phyloP scores from a whole-genome alignment of 2,113 vertebrate species.

The Melospiza georgiana region DNA sequence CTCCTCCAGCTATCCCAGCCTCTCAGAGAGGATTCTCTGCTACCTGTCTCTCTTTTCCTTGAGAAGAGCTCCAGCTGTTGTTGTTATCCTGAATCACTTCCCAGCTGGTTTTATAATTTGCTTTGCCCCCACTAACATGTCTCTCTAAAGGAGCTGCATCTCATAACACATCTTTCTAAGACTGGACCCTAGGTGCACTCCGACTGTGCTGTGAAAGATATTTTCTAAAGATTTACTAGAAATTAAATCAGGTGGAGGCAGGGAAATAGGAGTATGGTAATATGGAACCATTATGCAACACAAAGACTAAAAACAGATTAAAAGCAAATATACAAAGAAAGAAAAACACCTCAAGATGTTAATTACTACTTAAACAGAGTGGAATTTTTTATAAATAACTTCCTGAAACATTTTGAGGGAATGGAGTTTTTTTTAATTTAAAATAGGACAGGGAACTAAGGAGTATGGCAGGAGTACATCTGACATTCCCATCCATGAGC shows the following conservation, averaged over 20 bases:
- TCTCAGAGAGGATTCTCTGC: background rate
- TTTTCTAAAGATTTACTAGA: background rate
- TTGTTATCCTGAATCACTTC: background rate
- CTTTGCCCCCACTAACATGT: background rate
- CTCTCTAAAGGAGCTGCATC: background rate
- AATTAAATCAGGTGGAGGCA: background rate
- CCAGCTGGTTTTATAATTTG: background rate
- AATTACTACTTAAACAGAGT: background rate
- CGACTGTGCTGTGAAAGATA: background rate
- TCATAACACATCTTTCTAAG: background rate
- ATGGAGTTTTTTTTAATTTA: background rate
- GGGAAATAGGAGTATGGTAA: background rate
- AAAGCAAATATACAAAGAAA: background rate
- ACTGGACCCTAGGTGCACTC: background rate
- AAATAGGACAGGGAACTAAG: background rate
- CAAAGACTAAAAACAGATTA: background rate
- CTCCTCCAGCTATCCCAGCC: background rate
- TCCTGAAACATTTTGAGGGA: background rate
- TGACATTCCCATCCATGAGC: background rate
- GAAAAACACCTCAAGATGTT: background rate
- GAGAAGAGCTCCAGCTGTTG: background rate
- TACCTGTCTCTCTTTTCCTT: background rate
- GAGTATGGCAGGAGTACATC: background rate
- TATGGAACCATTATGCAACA: rapidly evolving
- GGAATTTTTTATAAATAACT: background rate